These are phyloP conservation scores for Equus przewalskii DNA, from an alignment of 2,113 vertebrate genomes.

Conservation along the genomic window DNA sequence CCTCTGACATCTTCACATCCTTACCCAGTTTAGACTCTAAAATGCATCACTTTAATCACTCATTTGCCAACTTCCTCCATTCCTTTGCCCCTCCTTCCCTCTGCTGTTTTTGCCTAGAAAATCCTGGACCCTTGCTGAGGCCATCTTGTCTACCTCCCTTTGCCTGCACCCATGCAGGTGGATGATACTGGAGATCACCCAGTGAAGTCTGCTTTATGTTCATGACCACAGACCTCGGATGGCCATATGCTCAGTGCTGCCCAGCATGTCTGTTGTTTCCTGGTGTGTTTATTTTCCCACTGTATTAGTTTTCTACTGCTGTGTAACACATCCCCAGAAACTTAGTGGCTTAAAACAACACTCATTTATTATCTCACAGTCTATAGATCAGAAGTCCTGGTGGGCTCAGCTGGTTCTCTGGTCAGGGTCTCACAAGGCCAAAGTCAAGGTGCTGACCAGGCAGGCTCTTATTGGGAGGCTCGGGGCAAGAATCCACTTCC, in stretches of 20 bases:
- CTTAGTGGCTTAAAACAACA: neutral
- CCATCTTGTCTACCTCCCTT: neutral
- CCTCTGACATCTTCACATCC: neutral
- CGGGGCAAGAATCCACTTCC: neutral
- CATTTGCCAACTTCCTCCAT: neutral
- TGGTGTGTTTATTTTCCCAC: neutral
- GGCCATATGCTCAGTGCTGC: neutral
- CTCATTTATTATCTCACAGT: neutral
- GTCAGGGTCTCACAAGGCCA: neutral
- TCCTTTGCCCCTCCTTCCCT: neutral
- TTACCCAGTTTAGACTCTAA: neutral
- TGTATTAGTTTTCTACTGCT: neutral
- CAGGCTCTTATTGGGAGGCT: neutral
- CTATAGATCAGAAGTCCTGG: neutral
- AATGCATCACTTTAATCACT: neutral
- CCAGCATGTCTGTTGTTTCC: neutral
- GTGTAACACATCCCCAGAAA: neutral
- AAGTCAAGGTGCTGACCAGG: neutral
- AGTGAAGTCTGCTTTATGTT: neutral
- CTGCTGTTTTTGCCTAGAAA: neutral
- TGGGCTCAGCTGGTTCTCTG: neutral
- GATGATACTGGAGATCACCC: neutral
- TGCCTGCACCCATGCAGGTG: neutral
- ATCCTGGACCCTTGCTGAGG: neutral
- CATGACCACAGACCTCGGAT: neutral